phyloP scores from a whole-genome alignment of 2,113 vertebrate genomes.

The Chlamydotis undulata region DNA sequence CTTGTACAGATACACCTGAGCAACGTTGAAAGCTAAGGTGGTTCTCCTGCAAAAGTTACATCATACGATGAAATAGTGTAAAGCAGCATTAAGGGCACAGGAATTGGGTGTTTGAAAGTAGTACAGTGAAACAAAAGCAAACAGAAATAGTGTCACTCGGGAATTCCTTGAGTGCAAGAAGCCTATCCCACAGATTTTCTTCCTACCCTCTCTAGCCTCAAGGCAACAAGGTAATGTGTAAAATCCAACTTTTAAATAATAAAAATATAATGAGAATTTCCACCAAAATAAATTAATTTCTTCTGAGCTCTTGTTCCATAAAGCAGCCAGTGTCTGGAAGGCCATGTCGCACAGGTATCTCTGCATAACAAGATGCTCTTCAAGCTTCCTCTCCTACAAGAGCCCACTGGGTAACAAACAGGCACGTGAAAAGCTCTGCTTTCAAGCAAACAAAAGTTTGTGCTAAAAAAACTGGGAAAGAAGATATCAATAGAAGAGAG shows the following conservation, averaged over 20 bases:
- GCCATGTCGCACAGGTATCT: accelerated
- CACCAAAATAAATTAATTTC: not conserved
- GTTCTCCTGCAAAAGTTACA: not conserved
- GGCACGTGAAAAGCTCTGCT: not conserved
- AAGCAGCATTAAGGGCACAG: not conserved
- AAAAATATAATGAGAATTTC: not conserved
- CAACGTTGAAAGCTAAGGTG: not conserved
- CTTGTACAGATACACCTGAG: not conserved
- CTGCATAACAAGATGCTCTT: not conserved
- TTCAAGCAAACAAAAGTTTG: not conserved
- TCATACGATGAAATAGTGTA: not conserved
- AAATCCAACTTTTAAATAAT: not conserved
- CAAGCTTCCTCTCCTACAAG: not conserved
- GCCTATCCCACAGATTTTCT: not conserved
- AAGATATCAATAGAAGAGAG: not conserved
- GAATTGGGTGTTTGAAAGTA: not conserved
- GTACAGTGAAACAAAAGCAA: not conserved
- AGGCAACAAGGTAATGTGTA: not conserved
- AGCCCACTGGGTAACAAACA: accelerated
- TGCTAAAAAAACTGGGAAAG: not conserved
- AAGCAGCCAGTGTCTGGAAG: not conserved
- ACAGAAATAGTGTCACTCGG: not conserved
- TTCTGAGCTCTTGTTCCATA: not conserved
- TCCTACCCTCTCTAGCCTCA: accelerated
- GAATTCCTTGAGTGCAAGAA: not conserved